phyloP scores from a whole-genome alignment of 2,797 vertebrate species.

The Chloroceryle amazona region DNA sequence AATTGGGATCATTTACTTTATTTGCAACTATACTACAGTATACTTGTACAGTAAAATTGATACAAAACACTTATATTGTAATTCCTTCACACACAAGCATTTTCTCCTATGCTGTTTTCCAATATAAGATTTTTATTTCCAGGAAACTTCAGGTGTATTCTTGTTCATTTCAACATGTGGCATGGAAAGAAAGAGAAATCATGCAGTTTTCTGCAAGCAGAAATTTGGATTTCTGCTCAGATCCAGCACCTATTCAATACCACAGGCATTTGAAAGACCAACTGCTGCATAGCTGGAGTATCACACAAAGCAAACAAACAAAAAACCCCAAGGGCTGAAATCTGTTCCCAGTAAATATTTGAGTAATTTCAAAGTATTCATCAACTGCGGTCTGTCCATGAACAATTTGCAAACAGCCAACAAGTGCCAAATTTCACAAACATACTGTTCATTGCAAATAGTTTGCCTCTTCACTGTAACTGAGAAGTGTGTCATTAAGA shows the following conservation, averaged over 20 bases:
- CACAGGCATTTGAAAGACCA: neutral
- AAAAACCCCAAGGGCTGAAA: constrained; percentile 25
- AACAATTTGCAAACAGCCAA: neutral
- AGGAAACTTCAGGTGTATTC: neutral
- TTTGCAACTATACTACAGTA: neutral
- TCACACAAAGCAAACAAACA: constrained; percentile 11
- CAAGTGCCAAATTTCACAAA: constrained; percentile 24
- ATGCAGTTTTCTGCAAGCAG: neutral
- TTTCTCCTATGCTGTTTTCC: constrained; percentile 9
- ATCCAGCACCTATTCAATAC: constrained; percentile 6
- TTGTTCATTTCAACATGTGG: neutral
- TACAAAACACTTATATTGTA: neutral
- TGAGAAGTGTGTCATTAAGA: neutral
- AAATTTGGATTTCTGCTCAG: neutral
- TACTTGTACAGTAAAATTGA: neutral
- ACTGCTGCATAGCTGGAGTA: constrained; percentile 22
- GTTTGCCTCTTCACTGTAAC: neutral
- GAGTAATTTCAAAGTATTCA: constrained; percentile 52
- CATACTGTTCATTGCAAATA: neutral
- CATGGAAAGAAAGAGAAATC: neutral
- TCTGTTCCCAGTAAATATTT: constrained; percentile 64
- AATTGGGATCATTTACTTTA: neutral
- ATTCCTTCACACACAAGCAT: neutral
- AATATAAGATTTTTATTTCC: neutral
- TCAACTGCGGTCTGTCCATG: neutral